Percentiles rank a stretch among this genome's conserved stretches.
Conservation (phyloP, 2,113 vertebrate species). For the Nycticryphes semicollaris region DNA sequence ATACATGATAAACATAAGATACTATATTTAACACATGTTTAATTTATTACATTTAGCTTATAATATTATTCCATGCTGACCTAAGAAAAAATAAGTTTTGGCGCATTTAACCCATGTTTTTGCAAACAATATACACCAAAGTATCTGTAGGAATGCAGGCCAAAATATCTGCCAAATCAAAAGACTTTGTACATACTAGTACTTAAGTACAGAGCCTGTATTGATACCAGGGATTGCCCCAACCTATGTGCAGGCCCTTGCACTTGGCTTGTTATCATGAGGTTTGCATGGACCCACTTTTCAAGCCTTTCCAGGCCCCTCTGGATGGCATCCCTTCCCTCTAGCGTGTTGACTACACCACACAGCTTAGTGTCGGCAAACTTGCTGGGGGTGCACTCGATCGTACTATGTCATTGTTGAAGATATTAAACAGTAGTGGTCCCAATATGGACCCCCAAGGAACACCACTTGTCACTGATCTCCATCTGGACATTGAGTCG, state of each 20-base stretch:
- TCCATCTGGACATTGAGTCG: too few species aligned
- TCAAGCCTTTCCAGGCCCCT: too few species aligned
- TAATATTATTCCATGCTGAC: not conserved
- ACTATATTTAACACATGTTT: not conserved
- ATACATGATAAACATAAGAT: not conserved
- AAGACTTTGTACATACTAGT: not conserved
- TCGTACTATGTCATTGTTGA: not conserved
- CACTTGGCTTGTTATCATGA: too few species aligned
- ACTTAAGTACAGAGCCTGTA: not conserved
- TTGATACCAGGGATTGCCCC: too few species aligned
- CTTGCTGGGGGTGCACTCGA: not conserved
- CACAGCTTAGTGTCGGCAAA: not conserved
- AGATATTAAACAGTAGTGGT: too few species aligned
- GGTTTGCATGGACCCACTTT: too few species aligned
- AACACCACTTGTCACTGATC: too few species aligned
- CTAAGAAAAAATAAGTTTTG: not conserved
- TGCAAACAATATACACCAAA: not conserved
- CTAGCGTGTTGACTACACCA: not conserved
- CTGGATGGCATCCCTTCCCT: not conserved
- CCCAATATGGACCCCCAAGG: too few species aligned
- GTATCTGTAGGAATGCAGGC: not conserved
- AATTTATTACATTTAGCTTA: not conserved
- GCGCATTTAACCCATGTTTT: not conserved
- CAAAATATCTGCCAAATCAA: not conserved
- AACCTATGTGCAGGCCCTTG: too few species aligned